Evolutionary conservation across 2,888 invertebrate genomes (phyloP), one percentile per base, ranked within the genome.

Genomic region (Melieria picta): DNA sequence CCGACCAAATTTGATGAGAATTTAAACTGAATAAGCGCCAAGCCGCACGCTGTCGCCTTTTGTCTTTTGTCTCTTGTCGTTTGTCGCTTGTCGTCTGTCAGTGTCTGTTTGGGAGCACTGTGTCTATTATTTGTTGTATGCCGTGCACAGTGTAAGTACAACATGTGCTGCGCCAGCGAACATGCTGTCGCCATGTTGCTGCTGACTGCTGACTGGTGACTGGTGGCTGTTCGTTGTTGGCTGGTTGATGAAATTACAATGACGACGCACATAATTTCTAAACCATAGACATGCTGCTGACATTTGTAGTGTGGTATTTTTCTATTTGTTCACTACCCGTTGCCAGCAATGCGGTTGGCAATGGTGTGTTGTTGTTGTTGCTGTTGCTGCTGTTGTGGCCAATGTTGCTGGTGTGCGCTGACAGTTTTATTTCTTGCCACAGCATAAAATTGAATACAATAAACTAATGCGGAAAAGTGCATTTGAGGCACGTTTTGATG

Each of bases 191-290:
- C 43, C 60, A n/a, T n/a, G 7, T 60, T n/a, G 13, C 60, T 60
- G 5, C 45, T 60, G 45, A 55, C 7, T 55, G 55, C 46, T 61
- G 61, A 61, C 46, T 46, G 13, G 9, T 61, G 52, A 50, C 42
- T 13, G 62, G 4, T 43, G 10, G 13, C 11, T 56, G 56, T 43
- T 61, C 11, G 46, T 46, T 65, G 65, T 5, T 65, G 56, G 56
- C 30, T 65, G 43, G 30, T 74, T 80, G 78, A 78, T 81, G 80
- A 80, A 79, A 81, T 77, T 77, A 78, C 78, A 77, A 79, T 83
- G 81, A 81, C 79, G 79, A 81, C 78, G 82, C 80, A 79, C 78
- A 81, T 82, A 79, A 80, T 82, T 83, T 77, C 77, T 78, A 70
- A 70, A 65, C 70, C 58, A 70, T 64, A 70, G 64, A 64, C 58